phyloP scores from a whole-genome alignment of 35 echinoderm and acorn worm species.

The Anneissia japonica region DNA sequence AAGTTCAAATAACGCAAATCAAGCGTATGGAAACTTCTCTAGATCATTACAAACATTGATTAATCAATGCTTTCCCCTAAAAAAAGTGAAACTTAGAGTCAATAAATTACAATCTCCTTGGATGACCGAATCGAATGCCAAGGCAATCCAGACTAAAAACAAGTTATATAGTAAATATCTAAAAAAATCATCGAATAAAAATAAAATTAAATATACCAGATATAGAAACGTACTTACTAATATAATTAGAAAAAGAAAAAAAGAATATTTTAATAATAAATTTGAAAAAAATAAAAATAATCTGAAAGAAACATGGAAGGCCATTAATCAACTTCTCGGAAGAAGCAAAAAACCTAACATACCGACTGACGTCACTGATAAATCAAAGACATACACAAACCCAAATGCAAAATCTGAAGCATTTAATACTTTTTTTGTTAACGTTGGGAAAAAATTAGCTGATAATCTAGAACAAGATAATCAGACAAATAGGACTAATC shows the following conservation, averaged over 20 bases:
- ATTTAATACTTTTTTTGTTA: conserved; percentile 9
- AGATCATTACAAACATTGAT: background rate
- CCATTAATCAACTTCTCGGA: background rate
- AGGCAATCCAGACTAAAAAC: background rate
- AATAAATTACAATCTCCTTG: background rate
- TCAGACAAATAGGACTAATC: background rate
- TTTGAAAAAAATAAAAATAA: background rate
- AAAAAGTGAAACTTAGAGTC: background rate
- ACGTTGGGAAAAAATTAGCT: background rate
- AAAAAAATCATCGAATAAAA: background rate
- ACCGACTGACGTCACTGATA: background rate
- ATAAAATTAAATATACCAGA: background rate
- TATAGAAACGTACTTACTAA: conserved; percentile 13
- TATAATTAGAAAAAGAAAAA: background rate
- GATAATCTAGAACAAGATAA: background rate
- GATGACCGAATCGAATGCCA: background rate
- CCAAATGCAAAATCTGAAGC: background rate
- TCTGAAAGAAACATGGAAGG: conserved; percentile 4
- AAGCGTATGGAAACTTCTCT: background rate
- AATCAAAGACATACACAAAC: background rate
- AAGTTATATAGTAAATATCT: background rate
- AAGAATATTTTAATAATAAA: conserved; percentile 2
- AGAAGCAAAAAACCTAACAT: background rate
- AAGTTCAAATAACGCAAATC: background rate
- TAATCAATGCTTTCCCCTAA: background rate